These are phyloP conservation scores for Temnothorax nylanderi DNA, from an alignment of 1,140 invertebrate species.

Conservation along the genomic window DNA sequence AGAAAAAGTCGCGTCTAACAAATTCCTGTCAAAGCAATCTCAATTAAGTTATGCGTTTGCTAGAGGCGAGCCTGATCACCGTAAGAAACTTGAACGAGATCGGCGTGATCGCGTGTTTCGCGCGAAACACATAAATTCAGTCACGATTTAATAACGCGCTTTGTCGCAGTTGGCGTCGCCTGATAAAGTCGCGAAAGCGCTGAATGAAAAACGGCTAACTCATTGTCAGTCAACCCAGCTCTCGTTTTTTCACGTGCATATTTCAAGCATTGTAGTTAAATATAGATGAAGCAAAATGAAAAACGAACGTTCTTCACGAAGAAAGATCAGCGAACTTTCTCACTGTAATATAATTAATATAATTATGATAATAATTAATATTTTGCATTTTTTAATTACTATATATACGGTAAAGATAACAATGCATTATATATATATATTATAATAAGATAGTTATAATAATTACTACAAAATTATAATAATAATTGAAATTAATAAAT, in stretches of 20 bases:
- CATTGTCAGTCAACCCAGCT: constrained; percentile 35
- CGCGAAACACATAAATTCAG: constrained; percentile 26
- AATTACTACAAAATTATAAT: background rate
- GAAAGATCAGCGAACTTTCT: background rate
- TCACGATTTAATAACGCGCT: constrained; percentile 44
- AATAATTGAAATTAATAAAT: background rate
- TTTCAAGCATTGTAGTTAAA: constrained; percentile 40
- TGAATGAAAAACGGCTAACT: constrained; percentile 41
- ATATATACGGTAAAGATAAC: background rate
- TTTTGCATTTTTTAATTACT: background rate
- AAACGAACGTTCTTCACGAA: background rate
- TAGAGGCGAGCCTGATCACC: background rate
- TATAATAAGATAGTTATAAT: background rate
- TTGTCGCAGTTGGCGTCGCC: constrained; percentile 27
- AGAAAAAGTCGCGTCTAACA: background rate
- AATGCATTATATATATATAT: background rate
- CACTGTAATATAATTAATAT: background rate
- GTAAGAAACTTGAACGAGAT: constrained; percentile 4
- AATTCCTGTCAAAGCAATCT: constrained; percentile 1
- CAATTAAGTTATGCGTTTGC: background rate
- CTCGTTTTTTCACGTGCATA: constrained; percentile 33
- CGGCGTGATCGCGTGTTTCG: background rate
- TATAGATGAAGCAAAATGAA: constrained; percentile 12
- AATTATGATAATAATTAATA: background rate
- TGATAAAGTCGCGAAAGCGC: constrained; percentile 41